Conservation (phyloP, 2,113 vertebrate genomes). For the Tragelaphus imberbis region DNA sequence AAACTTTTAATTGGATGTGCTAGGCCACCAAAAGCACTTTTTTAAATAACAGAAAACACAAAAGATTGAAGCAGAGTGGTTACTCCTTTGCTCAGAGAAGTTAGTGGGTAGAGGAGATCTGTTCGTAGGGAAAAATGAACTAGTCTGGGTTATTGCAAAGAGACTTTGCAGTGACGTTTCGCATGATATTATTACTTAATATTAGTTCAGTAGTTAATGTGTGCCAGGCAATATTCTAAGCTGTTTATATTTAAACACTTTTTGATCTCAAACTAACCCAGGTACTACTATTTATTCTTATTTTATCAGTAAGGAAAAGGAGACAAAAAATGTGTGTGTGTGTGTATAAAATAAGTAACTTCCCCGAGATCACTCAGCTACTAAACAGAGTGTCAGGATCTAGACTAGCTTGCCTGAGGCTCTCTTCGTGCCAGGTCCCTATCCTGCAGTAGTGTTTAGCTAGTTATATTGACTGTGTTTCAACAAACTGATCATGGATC, state of each 20-base stretch:
- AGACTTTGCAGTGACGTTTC: background rate
- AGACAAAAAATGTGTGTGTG: background rate
- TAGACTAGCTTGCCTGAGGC: background rate
- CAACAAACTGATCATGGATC: background rate
- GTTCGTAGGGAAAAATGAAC: background rate
- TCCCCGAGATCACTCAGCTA: background rate
- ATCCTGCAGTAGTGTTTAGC: fast-evolving
- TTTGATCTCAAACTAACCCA: background rate
- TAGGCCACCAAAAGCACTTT: background rate
- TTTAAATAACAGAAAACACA: background rate
- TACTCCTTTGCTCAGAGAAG: background rate
- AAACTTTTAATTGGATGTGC: background rate
- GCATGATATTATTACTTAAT: background rate
- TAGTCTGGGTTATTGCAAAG: background rate
- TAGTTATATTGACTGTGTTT: background rate
- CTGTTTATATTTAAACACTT: background rate
- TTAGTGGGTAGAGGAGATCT: background rate
- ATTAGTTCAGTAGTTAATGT: background rate
- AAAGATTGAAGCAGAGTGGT: background rate
- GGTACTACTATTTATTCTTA: background rate
- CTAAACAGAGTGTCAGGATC: background rate
- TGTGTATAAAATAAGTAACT: background rate
- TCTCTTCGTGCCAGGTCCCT: fast-evolving
- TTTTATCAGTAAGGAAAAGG: background rate
- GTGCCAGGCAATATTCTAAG: background rate